Evolutionary conservation across 2,888 invertebrate species (phyloP).

Genomic region (Beris morrisii): DNA sequence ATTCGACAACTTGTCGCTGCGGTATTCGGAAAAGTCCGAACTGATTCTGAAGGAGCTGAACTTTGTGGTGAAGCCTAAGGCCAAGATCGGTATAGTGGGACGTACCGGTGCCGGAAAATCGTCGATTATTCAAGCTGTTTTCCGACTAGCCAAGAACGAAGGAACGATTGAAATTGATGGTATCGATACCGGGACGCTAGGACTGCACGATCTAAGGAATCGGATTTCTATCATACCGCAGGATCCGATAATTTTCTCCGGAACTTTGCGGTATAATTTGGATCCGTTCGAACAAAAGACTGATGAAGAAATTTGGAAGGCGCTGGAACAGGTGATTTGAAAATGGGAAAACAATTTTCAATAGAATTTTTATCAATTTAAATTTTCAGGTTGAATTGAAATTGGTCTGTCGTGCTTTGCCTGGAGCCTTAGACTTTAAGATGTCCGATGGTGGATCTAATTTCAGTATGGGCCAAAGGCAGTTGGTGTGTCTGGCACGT

Average conservation of each 20-base stretch:
- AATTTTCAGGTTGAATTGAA: slow-evolving; percentile 25
- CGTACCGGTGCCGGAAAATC: slow-evolving; percentile 64
- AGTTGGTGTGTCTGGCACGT: slow-evolving; percentile 77
- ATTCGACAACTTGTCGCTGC: slow-evolving; percentile 65
- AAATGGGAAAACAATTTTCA: background rate
- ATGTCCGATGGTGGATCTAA: slow-evolving; percentile 75
- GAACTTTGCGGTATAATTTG: slow-evolving; percentile 73
- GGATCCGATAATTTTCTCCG: slow-evolving; percentile 80
- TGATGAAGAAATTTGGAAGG: slow-evolving; percentile 72
- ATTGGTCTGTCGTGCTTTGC: slow-evolving; percentile 51
- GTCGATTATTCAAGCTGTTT: slow-evolving; percentile 63
- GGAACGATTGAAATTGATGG: slow-evolving; percentile 75
- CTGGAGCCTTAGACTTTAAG: slow-evolving; percentile 59
- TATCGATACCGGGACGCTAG: slow-evolving; percentile 65
- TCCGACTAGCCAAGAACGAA: slow-evolving; percentile 72
- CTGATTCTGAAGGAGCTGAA: slow-evolving; percentile 68
- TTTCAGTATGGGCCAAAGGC: slow-evolving; percentile 82
- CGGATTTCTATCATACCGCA: slow-evolving; percentile 88
- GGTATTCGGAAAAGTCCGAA: slow-evolving; percentile 52
- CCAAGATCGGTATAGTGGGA: slow-evolving; percentile 65
- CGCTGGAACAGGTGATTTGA: slow-evolving; percentile 61
- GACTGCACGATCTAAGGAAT: slow-evolving; percentile 71
- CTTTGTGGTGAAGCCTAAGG: slow-evolving; percentile 56
- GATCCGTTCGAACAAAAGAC: slow-evolving; percentile 75
- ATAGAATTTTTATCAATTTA: background rate